Conservation (phyloP, 2,888 invertebrate genomes). For the Scrobipalpa atriplicella region DNA sequence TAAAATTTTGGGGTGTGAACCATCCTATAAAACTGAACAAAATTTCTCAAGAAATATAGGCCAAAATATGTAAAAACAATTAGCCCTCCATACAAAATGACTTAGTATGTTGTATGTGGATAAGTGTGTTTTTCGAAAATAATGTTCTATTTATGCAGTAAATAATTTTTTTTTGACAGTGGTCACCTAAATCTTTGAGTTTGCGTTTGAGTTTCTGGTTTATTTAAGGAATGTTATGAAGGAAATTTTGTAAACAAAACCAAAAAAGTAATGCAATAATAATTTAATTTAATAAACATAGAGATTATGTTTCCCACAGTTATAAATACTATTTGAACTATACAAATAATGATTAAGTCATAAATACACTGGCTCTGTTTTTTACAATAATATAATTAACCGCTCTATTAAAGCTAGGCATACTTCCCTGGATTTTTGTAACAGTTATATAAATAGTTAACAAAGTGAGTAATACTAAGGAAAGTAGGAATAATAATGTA, state of each 20-base stretch:
- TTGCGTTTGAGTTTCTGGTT: too few species aligned
- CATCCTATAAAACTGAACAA: too few species aligned
- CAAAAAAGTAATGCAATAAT: constrained; percentile 66
- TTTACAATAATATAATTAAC: constrained; percentile 79
- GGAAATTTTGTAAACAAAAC: constrained; percentile 40
- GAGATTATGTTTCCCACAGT: constrained; percentile 64
- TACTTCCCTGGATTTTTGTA: constrained; percentile 75
- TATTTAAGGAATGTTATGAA: background rate
- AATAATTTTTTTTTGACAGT: too few species aligned
- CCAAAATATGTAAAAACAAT: too few species aligned
- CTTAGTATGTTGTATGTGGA: too few species aligned
- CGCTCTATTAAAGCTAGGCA: constrained; percentile 78
- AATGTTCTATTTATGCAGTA: too few species aligned
- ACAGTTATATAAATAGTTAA: constrained; percentile 81
- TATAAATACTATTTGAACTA: constrained; percentile 81
- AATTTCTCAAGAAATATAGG: too few species aligned
- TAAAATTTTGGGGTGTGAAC: too few species aligned
- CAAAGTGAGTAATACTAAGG: constrained; percentile 76
- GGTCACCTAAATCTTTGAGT: too few species aligned
- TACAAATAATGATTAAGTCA: constrained; percentile 81
- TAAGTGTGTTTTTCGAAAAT: too few species aligned
- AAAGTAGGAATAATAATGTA: constrained; percentile 73
- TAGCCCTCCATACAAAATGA: too few species aligned
- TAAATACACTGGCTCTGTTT: constrained; percentile 81
- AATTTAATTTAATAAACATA: constrained; percentile 80